These are phyloP conservation scores for Phrynosoma platyrhinos DNA, from an alignment of 2,113 vertebrate species.

Conservation along the genomic window DNA sequence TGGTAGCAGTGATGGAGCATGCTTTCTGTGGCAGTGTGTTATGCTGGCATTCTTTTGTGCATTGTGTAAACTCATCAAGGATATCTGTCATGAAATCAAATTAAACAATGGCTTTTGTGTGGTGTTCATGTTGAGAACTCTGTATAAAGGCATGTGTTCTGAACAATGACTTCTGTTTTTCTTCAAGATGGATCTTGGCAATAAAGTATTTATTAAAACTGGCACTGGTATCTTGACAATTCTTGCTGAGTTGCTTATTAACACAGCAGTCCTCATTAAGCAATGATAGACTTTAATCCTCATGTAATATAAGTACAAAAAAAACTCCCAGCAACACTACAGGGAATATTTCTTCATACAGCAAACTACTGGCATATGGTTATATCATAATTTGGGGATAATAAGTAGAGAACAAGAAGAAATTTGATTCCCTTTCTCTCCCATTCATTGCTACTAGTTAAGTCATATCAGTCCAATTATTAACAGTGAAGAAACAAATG, in stretches of 20 bases:
- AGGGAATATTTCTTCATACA: background rate
- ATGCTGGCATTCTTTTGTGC: conserved; percentile 13
- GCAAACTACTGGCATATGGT: background rate
- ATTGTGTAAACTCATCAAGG: conserved; percentile 58
- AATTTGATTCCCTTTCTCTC: background rate
- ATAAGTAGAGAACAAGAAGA: background rate
- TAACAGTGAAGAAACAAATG: background rate
- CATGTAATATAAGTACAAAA: background rate
- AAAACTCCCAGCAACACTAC: background rate
- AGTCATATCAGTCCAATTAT: background rate
- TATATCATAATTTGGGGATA: background rate
- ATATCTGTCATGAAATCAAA: conserved; percentile 61
- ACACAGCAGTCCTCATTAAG: background rate
- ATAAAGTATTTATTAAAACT: conserved; percentile 18
- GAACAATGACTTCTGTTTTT: conserved; percentile 54
- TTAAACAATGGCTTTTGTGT: conserved; percentile 59
- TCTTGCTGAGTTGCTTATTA: background rate
- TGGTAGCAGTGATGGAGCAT: background rate
- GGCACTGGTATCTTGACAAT: background rate
- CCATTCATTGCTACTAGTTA: background rate
- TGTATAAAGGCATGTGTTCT: conserved; percentile 76
- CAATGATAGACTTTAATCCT: background rate
- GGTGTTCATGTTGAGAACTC: conserved; percentile 60
- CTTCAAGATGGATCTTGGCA: background rate
- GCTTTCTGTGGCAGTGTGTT: conserved; percentile 20